Base-by-base conservation (phyloP, 2,113 vertebrate genomes). In the Spea multiplicata region DNA sequence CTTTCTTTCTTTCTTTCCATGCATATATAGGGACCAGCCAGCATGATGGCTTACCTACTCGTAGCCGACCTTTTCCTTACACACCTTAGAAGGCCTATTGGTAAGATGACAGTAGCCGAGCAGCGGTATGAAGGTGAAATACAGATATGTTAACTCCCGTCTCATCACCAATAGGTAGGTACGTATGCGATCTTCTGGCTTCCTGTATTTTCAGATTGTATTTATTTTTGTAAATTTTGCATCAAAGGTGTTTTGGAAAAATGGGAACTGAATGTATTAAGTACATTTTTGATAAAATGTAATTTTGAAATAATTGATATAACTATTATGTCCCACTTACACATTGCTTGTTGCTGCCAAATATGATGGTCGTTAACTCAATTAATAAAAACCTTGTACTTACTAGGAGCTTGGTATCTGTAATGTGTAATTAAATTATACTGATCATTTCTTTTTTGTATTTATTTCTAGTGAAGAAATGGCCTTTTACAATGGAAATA, bases 401-500 rank as follows among this genome's bases (percentile, higher is more conserved):
- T 30, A 30, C 30, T 30, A 30, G 30, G 30, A 30, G 30, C 30
- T 30, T 30, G 30, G 30, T 30, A 30, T 30, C 30, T 30, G 30
- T 30, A 30, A 30, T 30, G 30, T 30, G 30, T 30, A 30, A 30
- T 30, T 30, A 30, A 30, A 30, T 30, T 30, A 30, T 30, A 30
- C 30, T 30, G 30, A 30, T 30, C 30, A 30, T 30, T 30, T 30
- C 30, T 30, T 2, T 30, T 30, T 30, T 44, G 13, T 44, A 8
- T n/a, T 55, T 59, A 62, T 81, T 86, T 83, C 81, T 66, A 99
- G 97, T 92, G 96, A 99, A 87, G 97, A 99, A 93, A 95, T 99
- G 68, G 97, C 97, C 65, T 99, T 99, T 90, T 99, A 99, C 82
- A 96, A 98, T 81, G 97, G 97, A 30, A 99, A 98, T 83, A 47